Conservation (phyloP, 2,113 vertebrate genomes). For the Zapus hudsonius region DNA sequence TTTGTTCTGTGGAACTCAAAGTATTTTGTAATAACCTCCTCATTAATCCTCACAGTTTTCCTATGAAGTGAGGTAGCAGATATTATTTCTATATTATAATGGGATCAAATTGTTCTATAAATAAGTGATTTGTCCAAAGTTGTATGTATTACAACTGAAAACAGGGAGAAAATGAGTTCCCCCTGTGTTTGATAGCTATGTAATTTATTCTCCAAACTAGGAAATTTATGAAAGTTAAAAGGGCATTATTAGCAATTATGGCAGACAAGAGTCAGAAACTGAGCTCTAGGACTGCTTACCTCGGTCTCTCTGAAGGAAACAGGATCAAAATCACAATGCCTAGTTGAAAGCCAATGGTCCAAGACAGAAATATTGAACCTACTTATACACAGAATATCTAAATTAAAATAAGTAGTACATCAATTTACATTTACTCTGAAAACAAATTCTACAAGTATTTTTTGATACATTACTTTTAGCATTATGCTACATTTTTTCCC, state of each 20-base stretch:
- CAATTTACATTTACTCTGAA: background rate
- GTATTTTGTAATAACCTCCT: conserved; percentile 42
- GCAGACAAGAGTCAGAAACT: background rate
- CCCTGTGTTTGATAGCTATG: background rate
- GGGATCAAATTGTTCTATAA: background rate
- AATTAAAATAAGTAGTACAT: background rate
- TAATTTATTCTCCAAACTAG: background rate
- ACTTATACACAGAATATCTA: background rate
- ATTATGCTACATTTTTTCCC: background rate
- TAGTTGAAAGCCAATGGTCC: background rate
- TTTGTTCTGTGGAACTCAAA: conserved; percentile 44
- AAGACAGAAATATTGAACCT: background rate
- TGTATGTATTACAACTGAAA: background rate
- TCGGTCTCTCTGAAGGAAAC: background rate
- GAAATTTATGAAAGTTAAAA: background rate
- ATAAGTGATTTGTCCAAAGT: background rate
- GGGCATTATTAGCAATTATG: background rate
- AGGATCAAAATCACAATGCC: background rate
- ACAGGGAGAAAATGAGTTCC: background rate
- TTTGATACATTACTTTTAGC: background rate
- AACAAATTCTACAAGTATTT: background rate
- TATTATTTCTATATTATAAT: background rate
- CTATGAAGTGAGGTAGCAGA: background rate
- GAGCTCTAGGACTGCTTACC: background rate
- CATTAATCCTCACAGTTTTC: conserved; percentile 40